Base-by-base conservation (phyloP, 2,797 vertebrate genomes). In the Tangara arthus region DNA sequence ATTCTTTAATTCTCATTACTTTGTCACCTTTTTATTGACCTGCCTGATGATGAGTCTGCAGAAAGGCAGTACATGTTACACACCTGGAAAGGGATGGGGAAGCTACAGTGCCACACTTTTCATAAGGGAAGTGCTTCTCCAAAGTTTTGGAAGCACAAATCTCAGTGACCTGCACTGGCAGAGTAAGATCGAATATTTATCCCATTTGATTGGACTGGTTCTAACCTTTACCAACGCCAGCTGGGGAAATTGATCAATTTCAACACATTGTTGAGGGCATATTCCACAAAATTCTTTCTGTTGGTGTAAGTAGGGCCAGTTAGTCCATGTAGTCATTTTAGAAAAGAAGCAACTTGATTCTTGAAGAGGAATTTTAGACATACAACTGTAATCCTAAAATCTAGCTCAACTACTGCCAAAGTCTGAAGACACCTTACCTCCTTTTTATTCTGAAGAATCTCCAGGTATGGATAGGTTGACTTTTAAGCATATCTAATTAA, bases 151-250 rank as follows among this genome's bases (percentile, higher is more conserved):
- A 82, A 71, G 21, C 34, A 75, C 27, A 78, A 61, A 69, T n/a
- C 34, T 37, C 35, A 65, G 20, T 15, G n/a, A 37, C 0, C 0
- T 13, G 10, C 0, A 5, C 22, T 66, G 41, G 13, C 20, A 65
- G 56, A 71, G 18, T 46, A 39, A 60, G 39, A 44, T 22, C 2
- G 2, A 61, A 16, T 81, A 65, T 77, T 70, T 75, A 24, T 39
- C 53, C 34, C 6, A 12, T 52, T 60, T 53, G 26, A 11, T 50
- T 69, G 49, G 57, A 93, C 81, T 41, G 11, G 4, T 60, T 70
- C 15, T 41, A 57, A 15, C 4, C 12, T 63, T 93, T 82, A 37
- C 32, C 23, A 63, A 34, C 37, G 39, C 27, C 68, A 60, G 6
- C 6, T 34, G 41, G 61, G 50, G 55, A 87, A 68, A 91, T 32